Conservation (phyloP, 2,797 vertebrate genomes). For the Paratrypauchen microcephalus region DNA sequence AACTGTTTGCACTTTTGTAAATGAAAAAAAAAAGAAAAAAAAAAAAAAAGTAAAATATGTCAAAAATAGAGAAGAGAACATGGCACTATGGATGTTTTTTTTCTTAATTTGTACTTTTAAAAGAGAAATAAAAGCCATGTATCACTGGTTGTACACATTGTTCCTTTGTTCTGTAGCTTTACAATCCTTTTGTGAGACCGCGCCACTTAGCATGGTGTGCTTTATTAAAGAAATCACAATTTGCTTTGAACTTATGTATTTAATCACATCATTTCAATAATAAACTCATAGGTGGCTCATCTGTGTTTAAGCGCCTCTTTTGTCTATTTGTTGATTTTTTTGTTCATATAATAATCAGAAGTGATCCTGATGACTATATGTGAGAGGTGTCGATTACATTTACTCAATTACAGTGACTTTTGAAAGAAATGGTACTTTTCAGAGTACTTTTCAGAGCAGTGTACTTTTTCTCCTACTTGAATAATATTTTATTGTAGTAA, state of each 20-base stretch:
- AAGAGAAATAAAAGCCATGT: conserved; percentile 38
- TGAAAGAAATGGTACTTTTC: too few relatives aligned
- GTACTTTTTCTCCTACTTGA: too few relatives aligned
- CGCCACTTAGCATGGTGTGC: conserved; percentile 77
- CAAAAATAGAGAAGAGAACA: conserved; percentile 55
- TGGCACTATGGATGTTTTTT: conserved; percentile 45
- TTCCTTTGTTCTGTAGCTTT: conserved; percentile 64
- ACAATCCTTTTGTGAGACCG: conserved; percentile 69
- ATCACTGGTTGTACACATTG: conserved; percentile 38
- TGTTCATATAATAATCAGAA: too few relatives aligned
- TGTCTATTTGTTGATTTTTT: not conserved
- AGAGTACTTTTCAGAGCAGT: too few relatives aligned
- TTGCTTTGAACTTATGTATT: conserved; percentile 68
- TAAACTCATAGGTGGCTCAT: conserved; percentile 73
- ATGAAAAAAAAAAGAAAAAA: conserved; percentile 49
- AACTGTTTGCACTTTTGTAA: conserved; percentile 78
- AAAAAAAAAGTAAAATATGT: conserved; percentile 59
- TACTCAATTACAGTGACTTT: too few relatives aligned
- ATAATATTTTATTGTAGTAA: too few relatives aligned
- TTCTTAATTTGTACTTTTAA: conserved; percentile 20
- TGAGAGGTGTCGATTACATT: too few relatives aligned
- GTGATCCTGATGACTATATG: too few relatives aligned
- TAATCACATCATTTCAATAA: conserved; percentile 73
- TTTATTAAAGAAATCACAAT: conserved; percentile 62
- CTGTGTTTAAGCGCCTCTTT: conserved; percentile 27